Evolutionary conservation across 2,797 vertebrate species (phyloP), one percentile per base, ranked within the genome.

Genomic region (Babyrousa celebensis): DNA sequence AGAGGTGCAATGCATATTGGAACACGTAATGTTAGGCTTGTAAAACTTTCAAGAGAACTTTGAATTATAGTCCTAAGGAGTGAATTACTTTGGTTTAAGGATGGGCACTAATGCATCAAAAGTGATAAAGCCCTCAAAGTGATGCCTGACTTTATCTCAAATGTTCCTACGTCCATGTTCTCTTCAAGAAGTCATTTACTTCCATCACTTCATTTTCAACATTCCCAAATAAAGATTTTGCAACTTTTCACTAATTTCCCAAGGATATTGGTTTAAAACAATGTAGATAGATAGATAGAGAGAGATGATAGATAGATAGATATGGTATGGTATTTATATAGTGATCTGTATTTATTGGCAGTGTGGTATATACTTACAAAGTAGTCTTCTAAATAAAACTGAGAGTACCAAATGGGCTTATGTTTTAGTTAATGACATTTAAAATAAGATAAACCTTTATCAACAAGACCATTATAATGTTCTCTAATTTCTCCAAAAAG

Each of bases 1-100:
- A 96, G 92, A 92, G 85, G 25, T 96, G 84, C 83, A 96, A 93
- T 96, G 77, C 67, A 71, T 96, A 95, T 83, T 87, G 91, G 96
- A 87, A 71, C 89, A 65, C 67, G 40, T 3, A 94, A 25, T 82
- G 70, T 85, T 84, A 86, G 71, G 72, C 48, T 72, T 90, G 40
- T 40, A 85, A 84, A 58, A 12, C 29, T 93, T 96, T 72, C 96
- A 83, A 95, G 29, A 87, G 52, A 95, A 93, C 12, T 93, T 96
- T 89, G 91, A 93, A 89, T 93, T 94, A 82, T 25, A 83, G 60
- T 89, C 40, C 62, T 84, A 48, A 82, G 78, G 62, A 95, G n/a
- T 23, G 74, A 95, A 77, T 89, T 68, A 78, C 32, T 84, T 94
- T 70, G 72, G 62, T 62, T 52, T 84, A 70, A 65, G 40, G 16